Percentiles rank a stretch among this genome's conserved stretches.
phyloP scores from a whole-genome alignment of 2,797 vertebrate genomes.

The Cuculus canorus region DNA sequence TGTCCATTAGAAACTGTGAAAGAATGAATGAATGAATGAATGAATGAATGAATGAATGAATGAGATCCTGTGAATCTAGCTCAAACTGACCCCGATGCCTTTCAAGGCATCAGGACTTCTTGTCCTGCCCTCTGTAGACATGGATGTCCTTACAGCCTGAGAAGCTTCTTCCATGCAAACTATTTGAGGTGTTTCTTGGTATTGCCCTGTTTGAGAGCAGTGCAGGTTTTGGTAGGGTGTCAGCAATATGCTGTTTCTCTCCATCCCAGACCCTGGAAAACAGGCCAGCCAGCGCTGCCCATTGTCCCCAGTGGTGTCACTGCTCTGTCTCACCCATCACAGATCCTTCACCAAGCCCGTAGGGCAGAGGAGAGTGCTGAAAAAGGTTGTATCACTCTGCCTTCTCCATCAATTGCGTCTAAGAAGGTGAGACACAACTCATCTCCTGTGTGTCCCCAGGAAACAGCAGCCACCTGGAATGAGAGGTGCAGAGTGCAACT shows the following conservation, averaged over 20 bases:
- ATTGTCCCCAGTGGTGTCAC: not conserved
- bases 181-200: accelerated
- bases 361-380: too few species aligned
- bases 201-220: not conserved
- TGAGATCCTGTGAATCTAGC: not conserved
- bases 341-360: not conserved
- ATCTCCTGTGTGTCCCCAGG: not conserved
- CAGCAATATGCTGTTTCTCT: not conserved
- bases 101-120: not conserved
- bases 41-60: too few species aligned
- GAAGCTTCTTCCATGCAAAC: not conserved
- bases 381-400: not conserved
- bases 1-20: not conserved
- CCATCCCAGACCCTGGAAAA: not conserved
- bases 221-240: not conserved
- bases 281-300: not conserved
- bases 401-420: not conserved
- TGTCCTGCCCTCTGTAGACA: not conserved
- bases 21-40: too few species aligned
- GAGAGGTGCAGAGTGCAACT: not conserved
- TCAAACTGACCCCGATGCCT: not conserved
- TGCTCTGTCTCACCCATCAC: not conserved
- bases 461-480: not conserved
- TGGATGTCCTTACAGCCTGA: not conserved
- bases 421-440: not conserved